These are phyloP conservation scores for Pteropus alecto DNA, from an alignment of 2,113 vertebrate genomes.

Conservation along the genomic window DNA sequence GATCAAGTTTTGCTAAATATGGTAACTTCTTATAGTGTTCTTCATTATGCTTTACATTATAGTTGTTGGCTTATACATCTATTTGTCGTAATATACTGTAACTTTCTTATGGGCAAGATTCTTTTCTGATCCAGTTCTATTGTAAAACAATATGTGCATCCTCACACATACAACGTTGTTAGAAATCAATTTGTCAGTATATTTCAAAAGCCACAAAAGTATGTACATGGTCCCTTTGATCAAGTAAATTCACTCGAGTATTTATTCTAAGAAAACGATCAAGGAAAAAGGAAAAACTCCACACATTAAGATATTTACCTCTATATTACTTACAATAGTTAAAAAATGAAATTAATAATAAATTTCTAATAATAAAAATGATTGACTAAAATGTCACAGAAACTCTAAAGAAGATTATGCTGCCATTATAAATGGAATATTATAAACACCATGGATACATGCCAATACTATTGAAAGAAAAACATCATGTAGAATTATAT, in stretches of 20 bases:
- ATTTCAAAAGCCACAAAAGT: not conserved
- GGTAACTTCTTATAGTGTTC: not conserved
- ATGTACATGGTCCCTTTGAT: not conserved
- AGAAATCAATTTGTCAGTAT: not conserved
- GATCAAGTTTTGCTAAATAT: not conserved
- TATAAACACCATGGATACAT: not conserved
- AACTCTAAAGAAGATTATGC: conserved; percentile 19
- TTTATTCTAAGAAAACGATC: not conserved
- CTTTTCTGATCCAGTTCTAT: not conserved
- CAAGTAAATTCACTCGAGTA: conserved; percentile 6
- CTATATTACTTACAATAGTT: not conserved
- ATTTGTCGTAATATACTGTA: not conserved
- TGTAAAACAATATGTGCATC: not conserved
- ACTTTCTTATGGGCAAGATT: not conserved
- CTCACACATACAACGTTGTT: not conserved
- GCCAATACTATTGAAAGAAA: not conserved
- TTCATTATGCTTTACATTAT: not conserved
- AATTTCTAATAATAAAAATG: conserved; percentile 35
- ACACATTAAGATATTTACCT: not conserved
- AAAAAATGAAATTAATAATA: conserved; percentile 43
- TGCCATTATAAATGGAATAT: not conserved
- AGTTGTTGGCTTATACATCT: not conserved
- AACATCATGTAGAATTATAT: not conserved
- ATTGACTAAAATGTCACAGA: not conserved
- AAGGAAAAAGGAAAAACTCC: not conserved